Base-by-base conservation (phyloP, 2,888 invertebrate species). In the Choreutis nemorana region DNA sequence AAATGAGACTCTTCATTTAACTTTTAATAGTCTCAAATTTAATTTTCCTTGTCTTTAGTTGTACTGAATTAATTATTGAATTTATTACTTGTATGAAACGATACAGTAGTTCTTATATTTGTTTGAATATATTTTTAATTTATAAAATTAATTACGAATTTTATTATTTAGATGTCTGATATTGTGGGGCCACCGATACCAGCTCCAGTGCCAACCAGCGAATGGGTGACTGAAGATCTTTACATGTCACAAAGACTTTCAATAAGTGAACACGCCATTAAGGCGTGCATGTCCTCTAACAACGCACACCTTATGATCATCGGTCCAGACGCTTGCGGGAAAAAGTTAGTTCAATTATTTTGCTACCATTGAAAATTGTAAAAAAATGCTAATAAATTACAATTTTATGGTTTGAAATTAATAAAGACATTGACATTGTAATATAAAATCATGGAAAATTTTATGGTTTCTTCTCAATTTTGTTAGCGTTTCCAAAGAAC, bases 271-370 rank as follows among this genome's bases (percentile, higher is more conserved):
- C 52, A 55, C 3, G 41, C 48, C 1, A 34, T 71, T 4, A 54
- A 64, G 6, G 70, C 72, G 3, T 50, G 53, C 7, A 37, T 57
- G 2, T 35, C 37, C 3, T 49, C 55, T 0, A 36, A 42, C 4
- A 27, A 35, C 9, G 39, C 50, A 3, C 65, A 72, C 34, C 33
- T 64, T 2, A 45, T 72, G 1, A 28, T 77, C 1, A 33, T 67
- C 2, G 77, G 72, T 1, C 60, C 66, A 0, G 55, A 56, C 5
- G 68, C 68, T 2, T 49, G 53, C 28, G 77, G 62, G 21, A 77
- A 73, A 28, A 66, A 63, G 75, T 77, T 41, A 32, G 36, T 35
- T 10, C 6, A 4, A 11, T 24, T 23, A 8, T 4, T 5, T 12
- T 24, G n/a, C n/a, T n/a, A n/a, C n/a, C n/a, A n/a, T n/a, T n/a